Percentiles rank a stretch among this genome's conserved stretches.
phyloP scores from a whole-genome alignment of 2,797 vertebrate species.

The Crax fasciolata region DNA sequence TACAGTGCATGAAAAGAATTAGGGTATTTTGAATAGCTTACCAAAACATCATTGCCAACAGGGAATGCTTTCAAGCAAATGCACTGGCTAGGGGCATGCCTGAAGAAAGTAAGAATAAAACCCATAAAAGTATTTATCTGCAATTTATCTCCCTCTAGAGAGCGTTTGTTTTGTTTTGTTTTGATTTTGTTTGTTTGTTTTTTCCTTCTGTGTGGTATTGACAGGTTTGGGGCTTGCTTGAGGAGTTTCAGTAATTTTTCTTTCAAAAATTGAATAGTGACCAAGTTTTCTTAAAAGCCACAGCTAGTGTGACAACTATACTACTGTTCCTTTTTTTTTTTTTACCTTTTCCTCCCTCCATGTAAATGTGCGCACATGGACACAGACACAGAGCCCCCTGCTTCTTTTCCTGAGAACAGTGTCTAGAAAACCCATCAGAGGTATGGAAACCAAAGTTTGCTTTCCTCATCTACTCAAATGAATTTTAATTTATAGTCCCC shows the following conservation, averaged over 20 bases:
- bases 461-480: background rate
- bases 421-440: background rate
- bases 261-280: background rate
- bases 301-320: background rate
- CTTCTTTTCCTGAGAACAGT: background rate
- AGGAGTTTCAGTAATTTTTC: background rate
- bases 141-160: background rate
- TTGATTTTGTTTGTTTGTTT: background rate
- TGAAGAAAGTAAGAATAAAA: background rate
- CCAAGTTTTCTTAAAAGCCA: background rate
- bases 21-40: background rate
- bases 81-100: background rate
- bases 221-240: background rate
- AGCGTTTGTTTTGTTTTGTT: background rate
- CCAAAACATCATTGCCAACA: background rate
- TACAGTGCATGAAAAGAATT: background rate
- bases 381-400: background rate
- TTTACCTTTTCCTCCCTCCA: background rate
- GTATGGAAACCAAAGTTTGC: background rate
- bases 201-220: slow-evolving; percentile 12
- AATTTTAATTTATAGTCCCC: background rate
- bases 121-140: background rate
- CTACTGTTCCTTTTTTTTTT: background rate
- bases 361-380: accelerated
- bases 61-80: background rate